phyloP scores from a whole-genome alignment of 2,888 invertebrate genomes.

The Adelphocoris suturalis region DNA sequence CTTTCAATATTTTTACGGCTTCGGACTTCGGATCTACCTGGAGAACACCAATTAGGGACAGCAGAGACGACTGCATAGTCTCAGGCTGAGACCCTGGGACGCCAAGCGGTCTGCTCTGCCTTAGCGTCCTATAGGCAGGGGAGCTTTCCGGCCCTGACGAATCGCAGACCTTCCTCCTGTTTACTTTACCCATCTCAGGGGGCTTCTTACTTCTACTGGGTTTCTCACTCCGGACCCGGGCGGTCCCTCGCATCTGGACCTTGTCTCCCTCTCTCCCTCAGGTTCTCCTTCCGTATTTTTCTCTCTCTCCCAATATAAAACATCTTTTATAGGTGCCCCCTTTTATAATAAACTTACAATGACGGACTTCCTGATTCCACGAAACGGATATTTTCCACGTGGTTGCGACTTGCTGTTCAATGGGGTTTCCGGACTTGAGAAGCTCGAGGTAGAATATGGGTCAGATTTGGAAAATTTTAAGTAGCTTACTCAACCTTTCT shows the following conservation, averaged over 20 bases:
- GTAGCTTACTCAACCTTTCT: no score
- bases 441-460: no score
- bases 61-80: neutral
- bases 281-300: slow-evolving; percentile 11
- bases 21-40: neutral
- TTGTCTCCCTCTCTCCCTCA: neutral
- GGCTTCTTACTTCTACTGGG: slow-evolving; percentile 30
- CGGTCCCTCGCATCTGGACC: slow-evolving; percentile 51
- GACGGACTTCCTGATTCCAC: slow-evolving; percentile 10
- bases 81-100: slow-evolving; percentile 12
- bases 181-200: slow-evolving; percentile 33
- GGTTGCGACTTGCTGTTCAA: no score
- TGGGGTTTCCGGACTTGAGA: no score
- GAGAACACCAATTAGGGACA: neutral
- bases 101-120: slow-evolving; percentile 33
- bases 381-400: neutral
- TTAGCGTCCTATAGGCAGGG: neutral
- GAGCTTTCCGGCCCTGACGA: neutral
- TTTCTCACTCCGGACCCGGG: slow-evolving; percentile 46
- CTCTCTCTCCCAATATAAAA: neutral
- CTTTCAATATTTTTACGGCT: no score
- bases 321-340: slow-evolving; percentile 6
- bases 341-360: slow-evolving; percentile 30
- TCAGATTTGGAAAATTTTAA: no score
- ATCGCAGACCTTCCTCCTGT: slow-evolving; percentile 16